Evolutionary conservation across 2,797 vertebrate genomes (phyloP).

Genomic region (Onychomys leucogaster): DNA sequence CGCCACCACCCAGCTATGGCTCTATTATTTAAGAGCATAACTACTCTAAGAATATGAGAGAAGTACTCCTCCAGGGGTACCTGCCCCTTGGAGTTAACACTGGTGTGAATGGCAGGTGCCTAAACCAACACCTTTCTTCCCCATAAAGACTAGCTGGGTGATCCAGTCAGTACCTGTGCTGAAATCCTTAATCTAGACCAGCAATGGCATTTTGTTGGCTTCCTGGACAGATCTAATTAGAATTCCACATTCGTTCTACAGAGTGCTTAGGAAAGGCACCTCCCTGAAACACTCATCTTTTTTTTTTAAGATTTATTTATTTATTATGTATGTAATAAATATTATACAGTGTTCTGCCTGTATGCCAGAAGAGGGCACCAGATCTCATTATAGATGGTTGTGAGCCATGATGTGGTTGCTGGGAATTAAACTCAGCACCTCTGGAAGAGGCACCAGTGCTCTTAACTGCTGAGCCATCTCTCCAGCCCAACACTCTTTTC

Average conservation of each 20-base stretch:
- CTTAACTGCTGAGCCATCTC: neutral
- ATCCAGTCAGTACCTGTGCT: neutral
- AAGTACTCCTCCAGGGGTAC: neutral
- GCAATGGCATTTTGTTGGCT: neutral
- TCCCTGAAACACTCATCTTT: neutral
- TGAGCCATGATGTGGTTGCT: neutral
- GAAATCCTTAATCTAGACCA: rapidly evolving
- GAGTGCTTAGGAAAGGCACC: neutral
- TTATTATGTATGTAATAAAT: neutral
- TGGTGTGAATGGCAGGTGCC: neutral
- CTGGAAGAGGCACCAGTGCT: neutral
- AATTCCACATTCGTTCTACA: neutral
- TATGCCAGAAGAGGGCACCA: too few species aligned
- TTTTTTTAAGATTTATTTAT: neutral
- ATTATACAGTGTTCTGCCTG: too few species aligned
- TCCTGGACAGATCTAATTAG: neutral
- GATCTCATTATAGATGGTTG: too few species aligned
- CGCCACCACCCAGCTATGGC: neutral
- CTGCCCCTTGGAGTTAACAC: neutral
- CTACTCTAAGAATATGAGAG: neutral
- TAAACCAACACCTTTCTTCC: neutral
- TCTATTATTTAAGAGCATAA: neutral
- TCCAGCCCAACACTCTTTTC: neutral
- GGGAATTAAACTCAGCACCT: neutral
- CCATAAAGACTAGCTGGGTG: neutral